Evolutionary conservation across 2,797 vertebrate genomes (phyloP).

Genomic region (Phyllotis vaccarum): DNA sequence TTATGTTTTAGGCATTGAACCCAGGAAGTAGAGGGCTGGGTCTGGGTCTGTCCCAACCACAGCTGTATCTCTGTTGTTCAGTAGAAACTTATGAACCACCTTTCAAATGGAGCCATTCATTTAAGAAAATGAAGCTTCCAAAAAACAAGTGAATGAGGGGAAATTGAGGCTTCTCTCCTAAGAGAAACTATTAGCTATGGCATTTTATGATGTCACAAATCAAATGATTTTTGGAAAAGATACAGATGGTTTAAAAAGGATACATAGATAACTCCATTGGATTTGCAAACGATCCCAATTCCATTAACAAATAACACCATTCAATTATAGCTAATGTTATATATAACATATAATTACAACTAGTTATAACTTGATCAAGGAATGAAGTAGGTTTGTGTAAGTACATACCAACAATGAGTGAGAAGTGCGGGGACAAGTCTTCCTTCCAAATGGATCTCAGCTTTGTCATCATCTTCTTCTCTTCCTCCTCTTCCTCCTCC

Average conservation of each 20-base stretch:
- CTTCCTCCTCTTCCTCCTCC: too few species aligned
- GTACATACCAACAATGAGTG: not conserved
- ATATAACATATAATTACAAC: too few species aligned
- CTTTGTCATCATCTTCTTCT: not conserved
- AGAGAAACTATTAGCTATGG: not conserved
- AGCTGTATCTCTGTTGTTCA: not conserved
- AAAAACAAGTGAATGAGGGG: conserved; percentile 1
- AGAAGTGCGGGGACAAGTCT: conserved; percentile 13
- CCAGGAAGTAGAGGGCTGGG: not conserved
- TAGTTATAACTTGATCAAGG: too few species aligned
- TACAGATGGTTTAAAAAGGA: not conserved
- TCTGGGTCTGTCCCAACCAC: not conserved
- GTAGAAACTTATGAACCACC: not conserved
- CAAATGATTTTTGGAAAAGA: not conserved
- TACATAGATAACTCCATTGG: not conserved
- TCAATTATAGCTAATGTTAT: too few species aligned
- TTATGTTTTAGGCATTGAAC: not conserved
- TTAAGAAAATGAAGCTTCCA: not conserved
- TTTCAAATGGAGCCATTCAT: not conserved
- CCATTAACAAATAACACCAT: not conserved
- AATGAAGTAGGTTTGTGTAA: conserved; percentile 46
- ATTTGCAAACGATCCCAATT: not conserved
- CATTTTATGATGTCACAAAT: not conserved
- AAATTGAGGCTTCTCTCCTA: not conserved
- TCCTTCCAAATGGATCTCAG: not conserved